Evolutionary conservation across 1,140 invertebrate genomes (phyloP).

Genomic region (Aleiodes sp.): DNA sequence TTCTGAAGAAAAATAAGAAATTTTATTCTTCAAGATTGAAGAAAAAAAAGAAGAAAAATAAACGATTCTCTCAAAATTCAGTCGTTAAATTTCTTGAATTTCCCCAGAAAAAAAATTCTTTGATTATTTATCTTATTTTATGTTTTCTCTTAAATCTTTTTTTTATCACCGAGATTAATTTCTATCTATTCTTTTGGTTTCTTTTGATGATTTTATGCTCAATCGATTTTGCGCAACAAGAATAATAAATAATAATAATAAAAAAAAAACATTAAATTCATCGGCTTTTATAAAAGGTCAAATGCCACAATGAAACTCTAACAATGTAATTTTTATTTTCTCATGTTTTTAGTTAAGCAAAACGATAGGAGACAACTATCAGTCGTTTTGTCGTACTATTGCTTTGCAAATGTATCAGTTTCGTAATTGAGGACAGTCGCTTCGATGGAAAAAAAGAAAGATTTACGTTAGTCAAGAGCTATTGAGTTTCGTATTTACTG

Average conservation of each 20-base stretch:
- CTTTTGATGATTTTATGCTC: no score
- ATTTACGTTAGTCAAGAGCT: slow-evolving; percentile 33
- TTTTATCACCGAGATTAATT: no score
- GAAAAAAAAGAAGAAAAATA: background rate
- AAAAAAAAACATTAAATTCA: no score
- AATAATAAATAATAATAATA: no score
- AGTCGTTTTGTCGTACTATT: slow-evolving; percentile 23
- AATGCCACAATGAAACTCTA: background rate
- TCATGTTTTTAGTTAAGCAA: slow-evolving; percentile 18
- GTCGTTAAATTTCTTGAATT: no score
- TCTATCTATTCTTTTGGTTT: no score
- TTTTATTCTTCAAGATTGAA: background rate
- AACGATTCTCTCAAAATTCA: slow-evolving; percentile 32
- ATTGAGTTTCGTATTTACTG: slow-evolving; percentile 36
- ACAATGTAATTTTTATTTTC: background rate
- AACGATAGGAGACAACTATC: slow-evolving; percentile 3
- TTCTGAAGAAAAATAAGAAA: background rate
- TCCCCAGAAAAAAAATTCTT: no score
- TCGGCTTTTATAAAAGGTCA: no score
- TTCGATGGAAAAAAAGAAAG: slow-evolving; percentile 31
- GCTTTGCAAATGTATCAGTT: slow-evolving; percentile 37
- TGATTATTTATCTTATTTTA: no score
- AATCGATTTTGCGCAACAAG: no score
- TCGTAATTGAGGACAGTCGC: slow-evolving; percentile 40
- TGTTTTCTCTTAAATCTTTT: no score